A percentile compares a stretch with the other conserved stretches of the same genome.
phyloP scores from a whole-genome alignment of 35 echinoderm and acorn worm genomes.

The Diadema setosum region DNA sequence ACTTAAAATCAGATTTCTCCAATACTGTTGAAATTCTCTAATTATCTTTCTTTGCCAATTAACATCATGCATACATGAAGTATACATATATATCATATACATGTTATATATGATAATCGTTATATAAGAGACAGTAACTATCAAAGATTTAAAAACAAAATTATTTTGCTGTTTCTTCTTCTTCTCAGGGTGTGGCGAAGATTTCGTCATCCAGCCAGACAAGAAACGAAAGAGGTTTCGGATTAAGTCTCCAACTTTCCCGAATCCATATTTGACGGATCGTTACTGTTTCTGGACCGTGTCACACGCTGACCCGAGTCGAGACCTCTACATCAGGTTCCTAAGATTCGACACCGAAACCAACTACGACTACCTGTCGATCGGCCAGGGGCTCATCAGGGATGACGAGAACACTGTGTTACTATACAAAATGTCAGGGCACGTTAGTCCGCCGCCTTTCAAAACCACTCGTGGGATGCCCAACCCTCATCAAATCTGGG shows the following conservation, averaged over 20 bases:
- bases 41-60: no score
- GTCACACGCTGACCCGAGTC: conserved; percentile 28
- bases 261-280: conserved; percentile 55
- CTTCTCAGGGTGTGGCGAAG: conserved; percentile 69
- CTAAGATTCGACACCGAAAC: conserved; percentile 70
- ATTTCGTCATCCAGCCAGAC: conserved; percentile 45
- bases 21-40: no score
- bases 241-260: conserved; percentile 69
- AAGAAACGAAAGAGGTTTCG: not conserved
- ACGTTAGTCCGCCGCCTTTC: not conserved
- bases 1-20: no score
- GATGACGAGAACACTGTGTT: conserved; percentile 10
- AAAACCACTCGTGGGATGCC: conserved; percentile 28
- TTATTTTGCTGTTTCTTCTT: no score
- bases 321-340: conserved; percentile 58
- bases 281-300: conserved; percentile 94
- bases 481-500: conserved; percentile 20
- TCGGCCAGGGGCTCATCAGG: conserved; percentile 62
- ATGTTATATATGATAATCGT: no score
- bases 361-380: conserved; percentile 75
- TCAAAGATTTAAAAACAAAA: no score
- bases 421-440: conserved; percentile 28
- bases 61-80: no score
- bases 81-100: no score
- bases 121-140: no score